phyloP scores from a whole-genome alignment of 2,113 vertebrate genomes.

The Pandion haliaetus region DNA sequence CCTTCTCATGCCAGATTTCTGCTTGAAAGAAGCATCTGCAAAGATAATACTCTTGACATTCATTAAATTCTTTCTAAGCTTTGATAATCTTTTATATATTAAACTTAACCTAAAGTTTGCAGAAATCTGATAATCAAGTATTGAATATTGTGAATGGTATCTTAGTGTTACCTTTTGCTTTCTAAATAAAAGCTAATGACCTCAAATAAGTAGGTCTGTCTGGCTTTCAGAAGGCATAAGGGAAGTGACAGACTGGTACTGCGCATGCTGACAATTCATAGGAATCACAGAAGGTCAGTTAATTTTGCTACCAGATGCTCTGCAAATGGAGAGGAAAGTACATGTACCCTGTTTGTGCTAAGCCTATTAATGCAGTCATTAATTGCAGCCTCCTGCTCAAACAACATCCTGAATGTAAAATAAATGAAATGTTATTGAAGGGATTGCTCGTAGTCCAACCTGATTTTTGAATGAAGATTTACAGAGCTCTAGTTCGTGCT shows the following conservation, averaged over 20 bases:
- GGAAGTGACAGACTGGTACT: neutral
- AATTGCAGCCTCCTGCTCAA: conserved; percentile 32
- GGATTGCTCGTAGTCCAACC: neutral
- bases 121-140: neutral
- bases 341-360: neutral
- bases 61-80: neutral
- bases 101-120: neutral
- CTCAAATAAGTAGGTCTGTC: neutral
- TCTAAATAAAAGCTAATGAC: neutral
- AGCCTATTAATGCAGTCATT: conserved; percentile 17
- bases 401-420: neutral
- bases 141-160: neutral
- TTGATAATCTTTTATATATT: neutral
- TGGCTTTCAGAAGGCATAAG: neutral
- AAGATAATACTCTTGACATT: neutral
- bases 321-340: neutral
- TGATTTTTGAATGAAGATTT: conserved; percentile 3
- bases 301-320: conserved; percentile 14
- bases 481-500: neutral
- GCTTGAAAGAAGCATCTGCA: neutral
- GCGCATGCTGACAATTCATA: neutral
- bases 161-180: neutral
- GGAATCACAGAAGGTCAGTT: conserved; percentile 36
- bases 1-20: neutral
- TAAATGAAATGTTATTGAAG: conserved; percentile 4